These are phyloP conservation scores for Drosophila watanabei DNA, from an alignment of 1,140 invertebrate species.

Conservation along the genomic window DNA sequence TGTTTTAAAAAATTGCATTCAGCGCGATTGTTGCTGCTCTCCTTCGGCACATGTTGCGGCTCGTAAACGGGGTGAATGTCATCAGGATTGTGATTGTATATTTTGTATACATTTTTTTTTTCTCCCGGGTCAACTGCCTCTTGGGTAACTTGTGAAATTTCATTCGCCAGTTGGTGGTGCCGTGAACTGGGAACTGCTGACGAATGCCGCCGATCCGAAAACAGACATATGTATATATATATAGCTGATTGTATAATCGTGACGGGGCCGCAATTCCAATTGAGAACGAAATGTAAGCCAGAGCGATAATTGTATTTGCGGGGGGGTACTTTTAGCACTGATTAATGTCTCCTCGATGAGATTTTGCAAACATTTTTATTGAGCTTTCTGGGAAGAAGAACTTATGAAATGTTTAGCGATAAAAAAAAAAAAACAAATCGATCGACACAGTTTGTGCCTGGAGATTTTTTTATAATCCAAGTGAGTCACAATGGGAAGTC, in stretches of 20 bases:
- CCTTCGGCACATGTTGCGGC: slow-evolving; percentile 55
- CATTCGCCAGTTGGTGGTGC: slow-evolving; percentile 48
- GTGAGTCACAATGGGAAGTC: slow-evolving; percentile 43
- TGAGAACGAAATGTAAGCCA: slow-evolving; percentile 56
- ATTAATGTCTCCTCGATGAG: slow-evolving; percentile 29
- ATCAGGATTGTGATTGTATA: slow-evolving; percentile 77
- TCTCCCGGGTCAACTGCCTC: slow-evolving; percentile 70
- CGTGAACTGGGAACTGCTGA: slow-evolving; percentile 56
- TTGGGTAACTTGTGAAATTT: slow-evolving; percentile 62
- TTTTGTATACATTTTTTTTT: slow-evolving; percentile 31
- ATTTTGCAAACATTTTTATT: slow-evolving; percentile 26
- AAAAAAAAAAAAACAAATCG: slow-evolving; percentile 10
- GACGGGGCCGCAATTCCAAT: slow-evolving; percentile 41
- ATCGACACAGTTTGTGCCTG: slow-evolving; percentile 33
- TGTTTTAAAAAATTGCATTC: slow-evolving; percentile 39
- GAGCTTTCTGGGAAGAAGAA: slow-evolving; percentile 14
- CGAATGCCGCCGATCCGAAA: slow-evolving; percentile 66
- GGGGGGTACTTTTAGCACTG: slow-evolving; percentile 13
- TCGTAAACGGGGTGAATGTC: slow-evolving; percentile 83
- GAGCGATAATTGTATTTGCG: slow-evolving; percentile 29
- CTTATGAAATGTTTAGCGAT: slow-evolving; percentile 25
- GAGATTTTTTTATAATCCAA: slow-evolving; percentile 6
- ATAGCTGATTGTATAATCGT: slow-evolving; percentile 73
- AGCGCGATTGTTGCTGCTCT: slow-evolving; percentile 20
- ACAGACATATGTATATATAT: slow-evolving; percentile 25